phyloP scores from a whole-genome alignment of 2,113 vertebrate species.

The Nannospalax galili region DNA sequence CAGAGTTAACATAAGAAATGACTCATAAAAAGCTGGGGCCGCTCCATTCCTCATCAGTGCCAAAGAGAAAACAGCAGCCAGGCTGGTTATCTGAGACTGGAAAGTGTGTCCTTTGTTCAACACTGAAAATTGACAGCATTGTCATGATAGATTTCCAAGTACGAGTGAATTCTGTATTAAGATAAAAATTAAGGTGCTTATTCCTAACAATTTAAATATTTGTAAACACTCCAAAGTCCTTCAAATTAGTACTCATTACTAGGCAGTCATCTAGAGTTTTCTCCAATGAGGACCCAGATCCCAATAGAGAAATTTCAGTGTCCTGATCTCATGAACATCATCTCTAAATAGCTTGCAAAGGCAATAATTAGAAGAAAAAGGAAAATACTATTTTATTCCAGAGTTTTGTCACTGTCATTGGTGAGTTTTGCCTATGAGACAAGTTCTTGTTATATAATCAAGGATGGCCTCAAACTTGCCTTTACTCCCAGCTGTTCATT shows the following conservation, averaged over 20 bases:
- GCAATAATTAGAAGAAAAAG: background rate
- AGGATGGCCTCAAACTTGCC: background rate
- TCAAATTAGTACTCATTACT: background rate
- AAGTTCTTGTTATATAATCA: background rate
- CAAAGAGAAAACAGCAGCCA: slow-evolving; percentile 9
- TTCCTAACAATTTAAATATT: background rate
- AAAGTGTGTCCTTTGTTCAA: background rate
- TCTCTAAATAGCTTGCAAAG: background rate
- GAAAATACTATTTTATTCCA: background rate
- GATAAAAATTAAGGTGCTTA: background rate
- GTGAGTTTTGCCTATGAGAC: background rate
- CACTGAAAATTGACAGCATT: background rate
- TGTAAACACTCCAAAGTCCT: background rate
- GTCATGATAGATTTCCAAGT: background rate
- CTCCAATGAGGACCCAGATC: background rate
- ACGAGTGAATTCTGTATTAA: background rate
- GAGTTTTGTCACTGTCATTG: background rate
- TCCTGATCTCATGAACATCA: background rate
- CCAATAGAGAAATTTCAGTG: background rate
- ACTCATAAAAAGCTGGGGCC: background rate
- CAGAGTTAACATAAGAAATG: slow-evolving; percentile 33
- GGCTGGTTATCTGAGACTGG: background rate
- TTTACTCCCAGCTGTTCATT: no score
- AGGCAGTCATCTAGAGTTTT: background rate
- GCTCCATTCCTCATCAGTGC: background rate